Evolutionary conservation across 2,113 vertebrate species (phyloP).

Genomic region (Gopherus flavomarginatus): DNA sequence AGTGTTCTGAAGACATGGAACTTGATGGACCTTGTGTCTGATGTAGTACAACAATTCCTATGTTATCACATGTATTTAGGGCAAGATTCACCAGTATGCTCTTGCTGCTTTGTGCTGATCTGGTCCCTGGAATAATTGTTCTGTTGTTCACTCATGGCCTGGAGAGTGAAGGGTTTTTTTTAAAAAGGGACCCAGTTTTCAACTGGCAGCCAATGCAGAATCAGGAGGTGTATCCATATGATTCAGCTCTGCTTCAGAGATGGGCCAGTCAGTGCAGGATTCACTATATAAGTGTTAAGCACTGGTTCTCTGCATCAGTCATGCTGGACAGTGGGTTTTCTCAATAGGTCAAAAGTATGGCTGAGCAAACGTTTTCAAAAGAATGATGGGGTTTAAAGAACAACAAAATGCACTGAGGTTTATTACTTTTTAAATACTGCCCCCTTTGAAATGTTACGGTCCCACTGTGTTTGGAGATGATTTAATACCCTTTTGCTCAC

Average conservation of each 20-base stretch:
- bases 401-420: neutral
- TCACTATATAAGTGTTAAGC: neutral
- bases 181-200: neutral
- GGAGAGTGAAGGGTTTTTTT: neutral
- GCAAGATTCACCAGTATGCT: neutral
- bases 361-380: constrained; percentile 19
- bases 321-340: accelerated
- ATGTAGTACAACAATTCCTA: neutral
- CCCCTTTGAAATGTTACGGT: constrained; percentile 23
- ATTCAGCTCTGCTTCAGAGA: neutral
- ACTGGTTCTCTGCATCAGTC: neutral
- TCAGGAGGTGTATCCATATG: neutral
- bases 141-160: neutral
- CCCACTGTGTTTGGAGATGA: constrained; percentile 48
- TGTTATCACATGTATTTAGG: neutral
- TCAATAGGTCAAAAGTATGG: neutral
- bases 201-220: neutral
- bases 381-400: neutral
- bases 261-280: neutral
- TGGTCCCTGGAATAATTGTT: neutral
- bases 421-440: constrained; percentile 49
- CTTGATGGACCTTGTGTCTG: neutral
- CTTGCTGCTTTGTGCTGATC: neutral
- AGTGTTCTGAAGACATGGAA: neutral
- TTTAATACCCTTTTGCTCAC: constrained; percentile 6